phyloP scores from a whole-genome alignment of 1,140 invertebrate genomes.

The Palaemon carinicauda region DNA sequence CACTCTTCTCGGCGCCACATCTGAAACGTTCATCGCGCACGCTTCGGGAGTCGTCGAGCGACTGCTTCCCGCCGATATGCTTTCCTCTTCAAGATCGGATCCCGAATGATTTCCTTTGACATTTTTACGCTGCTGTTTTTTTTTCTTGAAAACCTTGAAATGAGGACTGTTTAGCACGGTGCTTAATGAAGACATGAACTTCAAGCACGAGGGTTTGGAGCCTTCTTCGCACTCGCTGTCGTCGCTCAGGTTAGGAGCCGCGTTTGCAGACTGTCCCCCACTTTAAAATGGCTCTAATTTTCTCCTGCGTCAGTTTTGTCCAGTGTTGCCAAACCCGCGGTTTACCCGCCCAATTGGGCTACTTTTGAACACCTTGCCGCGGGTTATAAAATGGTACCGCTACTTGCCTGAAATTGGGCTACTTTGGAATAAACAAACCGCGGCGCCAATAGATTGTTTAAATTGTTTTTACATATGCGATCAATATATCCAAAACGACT shows the following conservation, averaged over 20 bases:
- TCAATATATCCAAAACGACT: too few relatives aligned
- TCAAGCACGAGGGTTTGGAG: background rate
- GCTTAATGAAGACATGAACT: background rate
- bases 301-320: conserved; percentile 44
- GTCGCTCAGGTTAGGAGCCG: conserved; percentile 43
- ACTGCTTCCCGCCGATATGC: conserved; percentile 7
- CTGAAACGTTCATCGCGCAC: background rate
- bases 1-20: background rate
- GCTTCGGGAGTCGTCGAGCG: conserved; percentile 36
- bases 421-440: too few relatives aligned
- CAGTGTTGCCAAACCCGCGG: too few relatives aligned
- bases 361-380: too few relatives aligned
- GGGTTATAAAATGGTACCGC: too few relatives aligned
- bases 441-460: too few relatives aligned
- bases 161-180: background rate
- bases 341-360: too few relatives aligned
- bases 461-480: too few relatives aligned
- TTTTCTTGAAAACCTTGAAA: too few relatives aligned
- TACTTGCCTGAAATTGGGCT: too few relatives aligned
- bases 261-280: conserved; percentile 18
- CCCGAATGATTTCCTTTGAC: background rate
- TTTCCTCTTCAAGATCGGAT: background rate
- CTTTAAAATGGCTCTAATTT: conserved; percentile 49
- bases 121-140: background rate
- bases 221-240: conserved; percentile 33